Evolutionary conservation across 2,113 vertebrate species (phyloP).

Genomic region (Macrotus californicus): DNA sequence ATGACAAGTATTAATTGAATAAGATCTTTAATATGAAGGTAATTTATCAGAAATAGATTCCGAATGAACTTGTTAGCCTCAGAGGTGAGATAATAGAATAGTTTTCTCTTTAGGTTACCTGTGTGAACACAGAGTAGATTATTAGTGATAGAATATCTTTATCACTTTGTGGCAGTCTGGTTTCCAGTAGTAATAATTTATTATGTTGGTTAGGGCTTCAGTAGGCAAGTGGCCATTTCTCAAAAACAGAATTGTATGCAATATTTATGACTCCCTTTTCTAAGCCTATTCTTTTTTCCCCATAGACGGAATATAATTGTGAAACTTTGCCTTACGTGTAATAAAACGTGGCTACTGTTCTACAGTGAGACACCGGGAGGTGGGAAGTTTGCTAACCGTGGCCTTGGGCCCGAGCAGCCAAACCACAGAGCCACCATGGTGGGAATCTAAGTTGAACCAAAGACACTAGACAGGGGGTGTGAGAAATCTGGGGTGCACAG

Average conservation of each 20-base stretch:
- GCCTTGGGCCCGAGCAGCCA: not conserved
- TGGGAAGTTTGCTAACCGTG: not conserved
- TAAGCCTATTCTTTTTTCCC: not conserved
- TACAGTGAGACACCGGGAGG: not conserved
- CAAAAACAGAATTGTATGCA: constrained; percentile 32
- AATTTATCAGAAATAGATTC: constrained; percentile 61
- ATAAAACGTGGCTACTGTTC: not conserved
- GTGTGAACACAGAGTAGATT: not conserved
- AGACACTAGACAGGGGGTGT: not conserved
- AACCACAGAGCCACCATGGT: not conserved
- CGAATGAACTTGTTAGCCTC: constrained; percentile 20
- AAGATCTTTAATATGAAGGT: constrained; percentile 37
- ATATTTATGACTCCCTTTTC: constrained; percentile 49
- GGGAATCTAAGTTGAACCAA: not conserved
- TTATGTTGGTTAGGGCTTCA: constrained; percentile 18
- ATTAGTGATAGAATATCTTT: constrained; percentile 26
- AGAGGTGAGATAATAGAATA: constrained; percentile 38
- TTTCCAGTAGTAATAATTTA: constrained; percentile 22
- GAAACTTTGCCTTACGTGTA: not conserved
- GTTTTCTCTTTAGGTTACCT: constrained; percentile 32
- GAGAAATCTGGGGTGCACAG: not conserved
- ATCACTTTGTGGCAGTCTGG: constrained; percentile 5
- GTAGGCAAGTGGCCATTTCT: constrained; percentile 24
- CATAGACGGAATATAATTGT: not conserved
- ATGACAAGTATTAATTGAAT: constrained; percentile 53